Conservation (phyloP, 2,113 vertebrate species). For the Lipophrys pholis region DNA sequence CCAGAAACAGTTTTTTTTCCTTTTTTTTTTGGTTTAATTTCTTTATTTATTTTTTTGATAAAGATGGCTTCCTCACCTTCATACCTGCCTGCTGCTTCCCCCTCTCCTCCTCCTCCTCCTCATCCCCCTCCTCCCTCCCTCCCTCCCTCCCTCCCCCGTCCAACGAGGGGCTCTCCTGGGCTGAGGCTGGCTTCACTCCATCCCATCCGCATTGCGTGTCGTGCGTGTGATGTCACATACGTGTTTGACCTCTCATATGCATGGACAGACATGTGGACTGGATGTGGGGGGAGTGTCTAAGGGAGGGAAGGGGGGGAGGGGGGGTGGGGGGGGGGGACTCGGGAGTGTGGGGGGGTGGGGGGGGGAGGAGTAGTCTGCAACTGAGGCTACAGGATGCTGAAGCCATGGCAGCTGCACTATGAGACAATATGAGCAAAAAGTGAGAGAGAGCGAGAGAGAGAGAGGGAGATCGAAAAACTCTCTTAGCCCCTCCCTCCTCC, state of each 20-base stretch:
- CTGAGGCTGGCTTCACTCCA: constrained; percentile 84
- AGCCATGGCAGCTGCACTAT: constrained; percentile 46
- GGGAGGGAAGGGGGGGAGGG: constrained; percentile 26
- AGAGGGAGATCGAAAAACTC: constrained; percentile 25
- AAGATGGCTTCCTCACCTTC: constrained; percentile 83
- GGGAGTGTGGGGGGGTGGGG: constrained; percentile 27
- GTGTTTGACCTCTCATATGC: constrained; percentile 86
- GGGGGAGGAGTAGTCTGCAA: constrained; percentile 7
- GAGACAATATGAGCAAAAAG: constrained; percentile 33
- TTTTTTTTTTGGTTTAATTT: constrained; percentile 24
- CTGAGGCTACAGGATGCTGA: constrained; percentile 41
- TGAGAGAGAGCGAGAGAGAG: background rate
- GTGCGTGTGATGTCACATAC: constrained; percentile 85
- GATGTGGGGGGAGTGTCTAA: constrained; percentile 75
- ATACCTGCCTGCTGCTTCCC: constrained; percentile 82
- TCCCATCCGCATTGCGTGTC: constrained; percentile 84
- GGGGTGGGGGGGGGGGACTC: constrained; percentile 8
- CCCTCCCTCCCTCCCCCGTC: constrained; percentile 26
- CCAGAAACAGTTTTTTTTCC: constrained; percentile 43
- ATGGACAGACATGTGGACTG: constrained; percentile 85
- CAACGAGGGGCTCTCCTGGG: constrained; percentile 59
- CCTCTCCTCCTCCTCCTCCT: background rate
- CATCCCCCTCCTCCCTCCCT: background rate
- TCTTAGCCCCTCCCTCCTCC: constrained; percentile 14
- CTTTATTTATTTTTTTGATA: constrained; percentile 55